A percentile compares a stretch with the other conserved stretches of the same genome.
phyloP scores from a whole-genome alignment of 2,113 vertebrate genomes.

The Pristiophorus japonicus region DNA sequence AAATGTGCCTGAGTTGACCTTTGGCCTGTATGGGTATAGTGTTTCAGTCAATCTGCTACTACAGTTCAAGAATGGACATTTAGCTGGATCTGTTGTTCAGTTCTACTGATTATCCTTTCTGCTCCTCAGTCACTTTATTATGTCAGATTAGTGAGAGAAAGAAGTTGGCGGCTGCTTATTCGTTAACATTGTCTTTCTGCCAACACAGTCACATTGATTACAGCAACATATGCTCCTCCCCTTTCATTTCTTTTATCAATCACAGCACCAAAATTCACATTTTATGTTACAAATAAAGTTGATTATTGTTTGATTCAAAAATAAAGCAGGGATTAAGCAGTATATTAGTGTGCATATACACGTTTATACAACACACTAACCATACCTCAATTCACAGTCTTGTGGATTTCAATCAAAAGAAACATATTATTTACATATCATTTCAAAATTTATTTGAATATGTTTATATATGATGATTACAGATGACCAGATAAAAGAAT shows the following conservation, averaged over 20 bases:
- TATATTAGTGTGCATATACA: neutral
- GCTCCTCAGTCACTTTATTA: neutral
- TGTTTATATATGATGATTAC: neutral
- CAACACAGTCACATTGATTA: neutral
- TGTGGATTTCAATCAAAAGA: neutral
- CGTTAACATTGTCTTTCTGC: neutral
- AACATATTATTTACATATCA: neutral
- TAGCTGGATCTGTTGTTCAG: neutral
- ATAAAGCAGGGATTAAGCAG: neutral
- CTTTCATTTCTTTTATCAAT: neutral
- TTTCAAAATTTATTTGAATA: neutral
- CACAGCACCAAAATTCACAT: neutral
- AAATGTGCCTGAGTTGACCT: neutral
- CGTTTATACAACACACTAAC: neutral
- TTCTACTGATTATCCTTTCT: neutral
- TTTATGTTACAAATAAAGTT: neutral
- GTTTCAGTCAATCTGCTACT: neutral
- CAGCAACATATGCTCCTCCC: neutral
- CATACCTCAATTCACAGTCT: neutral
- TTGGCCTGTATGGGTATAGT: neutral
- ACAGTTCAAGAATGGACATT: neutral
- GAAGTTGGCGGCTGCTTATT: neutral
- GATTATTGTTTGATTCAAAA: neutral
- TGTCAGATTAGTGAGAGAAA: neutral
- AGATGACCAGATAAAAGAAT: neutral